Base-by-base conservation (phyloP, 2,888 invertebrate species). In the Apomyelois bistriatella region DNA sequence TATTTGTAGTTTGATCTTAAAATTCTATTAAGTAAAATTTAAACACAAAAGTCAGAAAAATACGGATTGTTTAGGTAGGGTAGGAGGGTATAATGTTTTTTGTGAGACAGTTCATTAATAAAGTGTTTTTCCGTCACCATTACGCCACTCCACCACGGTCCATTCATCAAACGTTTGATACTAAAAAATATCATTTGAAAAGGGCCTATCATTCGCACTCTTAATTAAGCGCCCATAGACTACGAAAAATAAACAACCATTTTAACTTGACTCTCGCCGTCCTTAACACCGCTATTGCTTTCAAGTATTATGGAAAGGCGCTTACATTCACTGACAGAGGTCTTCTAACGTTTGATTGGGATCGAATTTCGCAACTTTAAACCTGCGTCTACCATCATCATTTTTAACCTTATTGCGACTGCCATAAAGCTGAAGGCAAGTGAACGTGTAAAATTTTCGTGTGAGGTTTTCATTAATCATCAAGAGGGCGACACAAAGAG, bases 191-290 rank as follows among this genome's bases (percentile, higher is more conserved):
- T 65, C 67, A 36, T 64, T 64, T 69, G 64, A 80, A 81, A 76
- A 76, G 72, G 69, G 71, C 72, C 78, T 76, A 79, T 84, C 83
- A 78, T 80, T 84, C 82, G 80, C 84, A 82, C 85, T 83, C 79
- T 82, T 85, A 85, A 88, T 86, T 86, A 86, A 79, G 65, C 72
- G 72, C 64, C 67, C 72, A 62, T 76, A 73, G 69, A 70, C 69
- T 61, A 58, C 57, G 62, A 65, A 76, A 75, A 75, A 74, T 72
- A 79, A 76, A 81, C 74, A 75, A 76, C 85, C 86, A 82, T 60
- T 58, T 49, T 72, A 68, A 64, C 57, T 59, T 69, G 83, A 76
- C 60, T 79, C 59, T 47, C 56, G 57, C 54, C 56, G 52, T 51
- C 57, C 52, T 58, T 47, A 54, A 52, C 52, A 17, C 48, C 30